Conservation (phyloP, 1,140 invertebrate species). For the Tachypleus tridentatus region DNA sequence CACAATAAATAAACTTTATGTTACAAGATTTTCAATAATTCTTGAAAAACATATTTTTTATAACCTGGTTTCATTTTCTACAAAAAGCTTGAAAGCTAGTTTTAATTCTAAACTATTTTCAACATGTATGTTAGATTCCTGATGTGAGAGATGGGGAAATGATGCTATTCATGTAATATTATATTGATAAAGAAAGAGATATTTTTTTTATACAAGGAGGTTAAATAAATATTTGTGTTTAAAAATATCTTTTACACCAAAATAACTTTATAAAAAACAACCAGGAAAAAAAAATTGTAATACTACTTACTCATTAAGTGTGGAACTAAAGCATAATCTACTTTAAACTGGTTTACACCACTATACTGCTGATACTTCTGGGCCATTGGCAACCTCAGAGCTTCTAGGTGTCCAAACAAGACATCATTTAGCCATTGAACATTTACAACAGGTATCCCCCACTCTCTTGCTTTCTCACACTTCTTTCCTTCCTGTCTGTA, state of each 20-base stretch:
- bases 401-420: slow-evolving; percentile 72
- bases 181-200: not conserved
- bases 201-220: too few species aligned
- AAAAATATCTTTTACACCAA: too few species aligned
- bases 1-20: too few species aligned
- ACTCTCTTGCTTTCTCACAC: slow-evolving; percentile 78
- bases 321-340: slow-evolving; percentile 72
- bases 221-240: too few species aligned
- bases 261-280: too few species aligned
- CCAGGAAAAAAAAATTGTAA: too few species aligned
- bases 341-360: slow-evolving; percentile 60
- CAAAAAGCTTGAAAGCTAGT: too few species aligned
- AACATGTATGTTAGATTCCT: not conserved
- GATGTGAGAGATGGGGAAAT: not conserved
- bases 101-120: too few species aligned
- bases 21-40: too few species aligned
- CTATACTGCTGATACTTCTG: slow-evolving; percentile 81
- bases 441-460: slow-evolving; percentile 71
- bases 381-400: slow-evolving; percentile 59
- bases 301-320: slow-evolving; percentile 71
- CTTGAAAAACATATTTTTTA: too few species aligned
- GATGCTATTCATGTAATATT: not conserved
- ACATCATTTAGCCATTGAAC: slow-evolving; percentile 88
- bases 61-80: too few species aligned
- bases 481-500: slow-evolving; percentile 69